Percentiles rank a stretch among this genome's conserved stretches.
phyloP scores from a whole-genome alignment of 2,797 vertebrate genomes.

The Catostomus latipinnis region DNA sequence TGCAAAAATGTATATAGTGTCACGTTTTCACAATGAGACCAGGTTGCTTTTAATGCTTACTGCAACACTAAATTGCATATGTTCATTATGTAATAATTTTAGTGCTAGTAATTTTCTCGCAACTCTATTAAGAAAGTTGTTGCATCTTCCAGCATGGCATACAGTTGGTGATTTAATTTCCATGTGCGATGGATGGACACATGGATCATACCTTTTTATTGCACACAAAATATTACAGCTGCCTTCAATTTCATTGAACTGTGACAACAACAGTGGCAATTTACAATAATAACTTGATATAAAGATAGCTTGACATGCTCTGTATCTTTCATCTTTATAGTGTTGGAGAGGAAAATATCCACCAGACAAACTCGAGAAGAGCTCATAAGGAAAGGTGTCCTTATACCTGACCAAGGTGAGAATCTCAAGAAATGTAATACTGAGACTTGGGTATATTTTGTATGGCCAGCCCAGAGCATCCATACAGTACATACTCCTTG shows the following conservation, averaged over 20 bases:
- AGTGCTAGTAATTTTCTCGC: no score
- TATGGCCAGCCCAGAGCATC: no score
- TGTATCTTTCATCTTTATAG: slow-evolving; percentile 70
- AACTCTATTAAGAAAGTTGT: background rate
- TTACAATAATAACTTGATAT: background rate
- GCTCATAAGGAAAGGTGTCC: slow-evolving; percentile 94
- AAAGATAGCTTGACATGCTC: background rate
- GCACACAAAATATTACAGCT: background rate
- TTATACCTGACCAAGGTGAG: slow-evolving; percentile 93
- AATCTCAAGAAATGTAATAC: background rate
- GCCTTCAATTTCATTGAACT: slow-evolving; percentile 8
- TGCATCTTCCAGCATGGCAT: background rate
- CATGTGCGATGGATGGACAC: background rate
- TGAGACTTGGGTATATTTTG: background rate
- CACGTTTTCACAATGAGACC: no score
- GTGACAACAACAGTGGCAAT: background rate
- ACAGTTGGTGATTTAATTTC: slow-evolving; percentile 9
- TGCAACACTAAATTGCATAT: background rate
- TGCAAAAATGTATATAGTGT: no score
- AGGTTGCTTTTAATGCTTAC: background rate
- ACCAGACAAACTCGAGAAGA: slow-evolving; percentile 97
- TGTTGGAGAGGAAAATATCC: slow-evolving; percentile 98
- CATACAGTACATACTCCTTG: background rate
- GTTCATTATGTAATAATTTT: background rate
- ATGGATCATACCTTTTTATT: slow-evolving; percentile 6